Base-by-base conservation (phyloP, 2,888 invertebrate genomes). In the Drosophila koepferae region DNA sequence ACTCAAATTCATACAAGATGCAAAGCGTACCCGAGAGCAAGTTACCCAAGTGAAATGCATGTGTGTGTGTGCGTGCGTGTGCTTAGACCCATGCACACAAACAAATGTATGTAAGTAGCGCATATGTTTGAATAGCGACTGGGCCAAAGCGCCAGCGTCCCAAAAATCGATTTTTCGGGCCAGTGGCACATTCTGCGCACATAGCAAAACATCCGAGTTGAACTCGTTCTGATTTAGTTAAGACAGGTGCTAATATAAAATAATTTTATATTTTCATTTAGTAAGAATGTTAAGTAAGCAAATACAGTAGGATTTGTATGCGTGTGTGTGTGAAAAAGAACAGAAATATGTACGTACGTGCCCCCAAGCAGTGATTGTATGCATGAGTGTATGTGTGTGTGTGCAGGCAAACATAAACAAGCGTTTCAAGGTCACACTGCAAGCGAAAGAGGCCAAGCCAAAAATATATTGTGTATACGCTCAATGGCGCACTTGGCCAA, bases 141-240 rank as follows among this genome's bases (percentile, higher is more conserved):
- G 79, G 75, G 67, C 71, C 77, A 77, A 77, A 68, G 55, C 76
- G 68, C 72, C 68, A 79, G 59, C 76, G 72, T 79, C 72, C 76
- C 79, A 63, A 82, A 81, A 87, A 87, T 85, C 85, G 81, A 87
- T 84, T 85, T 80, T 77, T 83, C 75, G 85, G 79, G 74, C 71
- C 81, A 84, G 81, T 82, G 80, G 74, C 80, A 81, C 72, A 81
- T 76, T 72, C 72, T 70, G 59, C 63, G 63, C 80, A 65, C 61
- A 68, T 28, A 49, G 60, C 62, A 54, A 55, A 65, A 58, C 79
- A 75, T 64, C 67, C 67, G 36, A 43, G 41, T 41, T 18, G 28
- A 3, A 66, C 18, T 34, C 51, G 38, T 49, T 51, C 34, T 31
- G 54, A 64, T 55, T 65, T 28, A 23, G 58, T 6, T 31, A 38